Conservation (phyloP, 2,113 vertebrate species). For the Onychostruthus taczanowskii region DNA sequence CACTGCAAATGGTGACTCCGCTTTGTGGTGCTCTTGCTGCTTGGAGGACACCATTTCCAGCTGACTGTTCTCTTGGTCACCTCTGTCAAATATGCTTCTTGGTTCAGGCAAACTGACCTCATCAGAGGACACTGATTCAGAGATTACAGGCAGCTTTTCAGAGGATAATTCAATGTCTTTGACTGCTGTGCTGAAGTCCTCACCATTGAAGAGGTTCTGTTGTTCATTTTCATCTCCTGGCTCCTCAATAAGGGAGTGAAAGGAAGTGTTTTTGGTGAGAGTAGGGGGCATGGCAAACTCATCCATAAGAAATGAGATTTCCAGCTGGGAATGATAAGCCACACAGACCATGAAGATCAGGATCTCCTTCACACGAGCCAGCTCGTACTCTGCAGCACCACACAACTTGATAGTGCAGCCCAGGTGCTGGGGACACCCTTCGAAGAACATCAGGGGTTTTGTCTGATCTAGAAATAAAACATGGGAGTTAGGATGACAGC, state of each 20-base stretch:
- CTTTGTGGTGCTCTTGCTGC: slow-evolving; percentile 42
- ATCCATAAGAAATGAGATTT: slow-evolving; percentile 99
- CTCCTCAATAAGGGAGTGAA: slow-evolving; percentile 86
- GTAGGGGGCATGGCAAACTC: slow-evolving; percentile 98
- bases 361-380: slow-evolving; percentile 96
- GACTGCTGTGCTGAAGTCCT: slow-evolving; percentile 52
- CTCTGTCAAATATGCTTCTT: slow-evolving; percentile 59
- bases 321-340: slow-evolving; percentile 96
- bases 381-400: slow-evolving; percentile 91
- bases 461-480: slow-evolving; percentile 76
- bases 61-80: slow-evolving; percentile 47
- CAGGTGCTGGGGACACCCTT: slow-evolving; percentile 90
- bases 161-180: slow-evolving; percentile 65
- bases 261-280: slow-evolving; percentile 80
- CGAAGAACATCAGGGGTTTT: slow-evolving; percentile 97
- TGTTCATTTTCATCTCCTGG: slow-evolving; percentile 45
- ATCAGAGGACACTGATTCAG: slow-evolving; percentile 65
- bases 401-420: slow-evolving; percentile 95
- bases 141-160: slow-evolving; percentile 59
- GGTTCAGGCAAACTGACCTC: slow-evolving; percentile 58
- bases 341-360: slow-evolving; percentile 95
- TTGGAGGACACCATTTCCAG: background rate
- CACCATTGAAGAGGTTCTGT: slow-evolving; percentile 58
- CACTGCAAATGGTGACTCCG: slow-evolving; percentile 6
- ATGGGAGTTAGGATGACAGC: background rate